Percentiles rank a stretch among this genome's conserved stretches.
Conservation (phyloP, 2,888 invertebrate genomes). For the Tachina fera region DNA sequence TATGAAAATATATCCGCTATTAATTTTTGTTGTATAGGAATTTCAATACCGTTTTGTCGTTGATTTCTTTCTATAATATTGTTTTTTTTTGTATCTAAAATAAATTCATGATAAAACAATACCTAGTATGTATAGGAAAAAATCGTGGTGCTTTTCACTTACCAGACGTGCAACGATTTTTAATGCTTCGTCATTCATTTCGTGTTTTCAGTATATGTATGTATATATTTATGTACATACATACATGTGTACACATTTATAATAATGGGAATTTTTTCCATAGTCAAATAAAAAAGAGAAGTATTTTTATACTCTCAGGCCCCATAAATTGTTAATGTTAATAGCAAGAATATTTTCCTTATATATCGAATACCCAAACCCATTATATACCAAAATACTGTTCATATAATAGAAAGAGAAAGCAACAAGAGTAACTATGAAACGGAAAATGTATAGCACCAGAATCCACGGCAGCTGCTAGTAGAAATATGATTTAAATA, state of each 20-base stretch:
- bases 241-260: neutral
- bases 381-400: constrained; percentile 25
- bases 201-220: constrained; percentile 4
- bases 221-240: neutral
- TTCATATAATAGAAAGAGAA: constrained; percentile 23
- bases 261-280: constrained; percentile 5
- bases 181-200: constrained; percentile 37
- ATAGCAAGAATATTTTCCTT: constrained; percentile 12
- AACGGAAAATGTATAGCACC: neutral
- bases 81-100: constrained; percentile 29
- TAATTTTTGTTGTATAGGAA: constrained; percentile 25
- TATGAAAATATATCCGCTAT: constrained; percentile 49
- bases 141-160: constrained; percentile 47
- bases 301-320: constrained; percentile 31
- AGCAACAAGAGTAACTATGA: constrained; percentile 5
- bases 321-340: constrained; percentile 37
- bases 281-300: constrained; percentile 22
- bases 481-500: constrained; percentile 27
- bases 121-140: constrained; percentile 49
- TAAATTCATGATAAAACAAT: constrained; percentile 17
- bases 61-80: constrained; percentile 3
- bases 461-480: constrained; percentile 35
- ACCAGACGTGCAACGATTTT: constrained; percentile 54
- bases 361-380: constrained; percentile 41
- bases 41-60: constrained; percentile 11